These are phyloP conservation scores for Leptinotarsa juncta DNA, from an alignment of 2,888 invertebrate genomes.

Conservation along the genomic window DNA sequence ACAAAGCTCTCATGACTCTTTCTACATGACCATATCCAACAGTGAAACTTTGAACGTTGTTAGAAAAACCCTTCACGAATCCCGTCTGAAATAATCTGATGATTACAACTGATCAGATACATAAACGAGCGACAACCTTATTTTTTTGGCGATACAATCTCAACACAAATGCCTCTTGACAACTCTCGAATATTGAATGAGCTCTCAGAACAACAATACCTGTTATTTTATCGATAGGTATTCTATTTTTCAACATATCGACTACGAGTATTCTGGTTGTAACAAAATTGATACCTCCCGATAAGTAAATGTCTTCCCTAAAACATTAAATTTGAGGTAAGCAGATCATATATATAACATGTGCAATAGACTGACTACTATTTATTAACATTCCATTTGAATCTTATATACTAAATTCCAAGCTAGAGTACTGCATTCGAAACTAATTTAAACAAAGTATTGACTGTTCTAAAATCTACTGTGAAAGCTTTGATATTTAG, in stretches of 20 bases:
- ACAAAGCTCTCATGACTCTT: constrained; percentile 92
- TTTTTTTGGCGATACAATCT: constrained; percentile 92
- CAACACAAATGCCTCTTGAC: constrained; percentile 95
- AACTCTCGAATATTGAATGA: constrained; percentile 87
- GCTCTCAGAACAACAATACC: constrained; percentile 93
- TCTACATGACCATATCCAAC: constrained; percentile 93
- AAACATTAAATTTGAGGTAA: constrained; percentile 27
- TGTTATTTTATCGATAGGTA: constrained; percentile 89
- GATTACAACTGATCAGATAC: constrained; percentile 6
- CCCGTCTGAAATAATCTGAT: constrained; percentile 74
- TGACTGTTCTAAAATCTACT: too few relatives aligned
- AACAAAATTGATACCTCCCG: constrained; percentile 95
- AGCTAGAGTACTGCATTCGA: too few relatives aligned
- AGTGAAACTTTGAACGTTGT: constrained; percentile 89
- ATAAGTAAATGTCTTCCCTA: constrained; percentile 85
- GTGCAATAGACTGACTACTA: too few relatives aligned
- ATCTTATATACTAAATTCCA: too few relatives aligned
- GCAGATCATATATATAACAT: too few relatives aligned
- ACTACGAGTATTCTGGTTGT: constrained; percentile 95
- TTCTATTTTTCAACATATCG: constrained; percentile 90
- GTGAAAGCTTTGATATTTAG: too few relatives aligned
- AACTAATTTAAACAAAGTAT: too few relatives aligned
- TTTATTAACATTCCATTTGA: too few relatives aligned
- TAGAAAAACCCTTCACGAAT: constrained; percentile 95
- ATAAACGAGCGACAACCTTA: constrained; percentile 69